Evolutionary conservation across 2,113 vertebrate genomes (phyloP).

Genomic region (Andinoacara biseriatus): DNA sequence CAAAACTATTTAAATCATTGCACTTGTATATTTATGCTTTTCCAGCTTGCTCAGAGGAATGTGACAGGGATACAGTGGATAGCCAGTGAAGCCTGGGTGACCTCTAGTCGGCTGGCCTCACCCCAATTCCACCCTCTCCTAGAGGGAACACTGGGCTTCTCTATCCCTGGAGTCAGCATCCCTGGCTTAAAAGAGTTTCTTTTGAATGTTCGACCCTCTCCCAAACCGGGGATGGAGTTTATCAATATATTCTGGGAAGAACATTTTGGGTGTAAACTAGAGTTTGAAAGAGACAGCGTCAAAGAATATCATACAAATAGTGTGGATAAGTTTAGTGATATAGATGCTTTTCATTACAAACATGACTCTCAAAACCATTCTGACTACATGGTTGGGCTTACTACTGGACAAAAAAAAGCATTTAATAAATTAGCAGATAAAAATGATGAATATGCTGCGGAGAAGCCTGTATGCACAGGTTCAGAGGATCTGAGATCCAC

Average conservation of each 20-base stretch:
- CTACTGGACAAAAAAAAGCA: background rate
- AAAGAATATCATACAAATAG: background rate
- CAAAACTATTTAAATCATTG: background rate
- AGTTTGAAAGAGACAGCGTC: conserved; percentile 7
- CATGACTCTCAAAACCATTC: background rate
- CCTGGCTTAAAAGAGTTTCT: conserved; percentile 74
- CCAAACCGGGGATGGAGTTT: conserved; percentile 64
- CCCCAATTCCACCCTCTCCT: conserved; percentile 66
- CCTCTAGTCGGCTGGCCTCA: conserved; percentile 67
- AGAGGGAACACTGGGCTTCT: conserved; percentile 77
- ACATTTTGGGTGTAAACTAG: conserved; percentile 74
- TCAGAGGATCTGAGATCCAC: conserved; percentile 67
- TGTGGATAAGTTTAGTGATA: background rate
- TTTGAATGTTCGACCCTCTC: conserved; percentile 67
- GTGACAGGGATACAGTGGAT: conserved; percentile 79
- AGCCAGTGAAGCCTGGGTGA: conserved; percentile 77
- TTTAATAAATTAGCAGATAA: background rate
- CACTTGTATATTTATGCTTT: background rate
- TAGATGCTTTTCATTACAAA: background rate
- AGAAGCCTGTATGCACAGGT: conserved; percentile 69
- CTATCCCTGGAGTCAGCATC: conserved; percentile 69
- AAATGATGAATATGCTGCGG: background rate
- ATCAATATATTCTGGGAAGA: conserved; percentile 81
- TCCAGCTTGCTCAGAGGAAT: conserved; percentile 66
- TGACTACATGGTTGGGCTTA: background rate